Percentiles rank a stretch among this genome's conserved stretches.
These are phyloP conservation scores for Ceratosolen fusciceps DNA, from an alignment of 1,140 invertebrate genomes.

Conservation along the genomic window DNA sequence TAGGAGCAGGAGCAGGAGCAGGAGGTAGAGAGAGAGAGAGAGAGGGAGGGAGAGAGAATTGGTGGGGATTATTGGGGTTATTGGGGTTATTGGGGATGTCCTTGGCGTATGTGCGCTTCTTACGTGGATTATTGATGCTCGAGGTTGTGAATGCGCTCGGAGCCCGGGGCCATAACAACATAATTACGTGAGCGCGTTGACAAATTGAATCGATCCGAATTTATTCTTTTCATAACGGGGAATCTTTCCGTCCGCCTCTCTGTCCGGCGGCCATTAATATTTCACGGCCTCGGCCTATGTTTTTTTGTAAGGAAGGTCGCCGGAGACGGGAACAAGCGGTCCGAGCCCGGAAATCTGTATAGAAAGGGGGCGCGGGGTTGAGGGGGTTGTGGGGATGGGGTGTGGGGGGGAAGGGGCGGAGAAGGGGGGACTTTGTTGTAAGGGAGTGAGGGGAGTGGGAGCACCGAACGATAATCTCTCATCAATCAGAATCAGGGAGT, in stretches of 20 bases:
- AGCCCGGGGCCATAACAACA: constrained; percentile 63
- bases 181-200: constrained; percentile 69
- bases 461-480: constrained; percentile 67
- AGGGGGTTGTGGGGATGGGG: constrained; percentile 68
- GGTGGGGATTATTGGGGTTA: too few relatives aligned
- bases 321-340: too few relatives aligned
- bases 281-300: constrained; percentile 63
- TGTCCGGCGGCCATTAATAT: constrained; percentile 66
- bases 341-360: too few relatives aligned
- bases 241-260: not conserved
- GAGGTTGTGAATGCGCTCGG: constrained; percentile 47
- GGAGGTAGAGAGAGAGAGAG: too few relatives aligned
- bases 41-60: too few relatives aligned
- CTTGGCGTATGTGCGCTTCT: too few relatives aligned
- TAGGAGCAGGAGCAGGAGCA: too few relatives aligned
- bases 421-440: too few relatives aligned
- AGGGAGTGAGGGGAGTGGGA: constrained; percentile 20
- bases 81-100: too few relatives aligned
- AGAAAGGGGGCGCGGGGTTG: too few relatives aligned
- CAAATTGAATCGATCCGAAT: constrained; percentile 71
- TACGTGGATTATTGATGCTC: constrained; percentile 67
- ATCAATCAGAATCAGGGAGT: constrained; percentile 67
- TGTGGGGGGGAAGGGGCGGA: constrained; percentile 46
- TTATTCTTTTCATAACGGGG: constrained; percentile 67
- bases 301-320: constrained; percentile 65